These are phyloP conservation scores for Cherax quadricarinatus DNA, from an alignment of 1,140 invertebrate species.

Conservation along the genomic window DNA sequence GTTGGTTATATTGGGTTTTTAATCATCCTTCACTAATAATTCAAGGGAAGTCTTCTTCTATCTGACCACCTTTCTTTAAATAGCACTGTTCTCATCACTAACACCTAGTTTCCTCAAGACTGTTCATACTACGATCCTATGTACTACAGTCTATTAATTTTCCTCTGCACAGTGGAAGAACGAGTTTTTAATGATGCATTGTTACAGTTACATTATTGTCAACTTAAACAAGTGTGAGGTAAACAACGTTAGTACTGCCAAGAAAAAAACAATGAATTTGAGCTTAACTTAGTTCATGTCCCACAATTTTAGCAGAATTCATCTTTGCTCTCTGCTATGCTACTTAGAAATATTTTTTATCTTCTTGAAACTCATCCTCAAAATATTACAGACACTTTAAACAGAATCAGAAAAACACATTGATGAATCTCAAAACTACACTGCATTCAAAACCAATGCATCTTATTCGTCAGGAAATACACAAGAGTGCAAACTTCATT, in stretches of 20 bases:
- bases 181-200: not conserved
- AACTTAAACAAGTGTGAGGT: not conserved
- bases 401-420: not conserved
- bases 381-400: not conserved
- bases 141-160: not conserved
- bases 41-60: too few relatives aligned
- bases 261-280: conserved; percentile 26
- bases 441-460: not conserved
- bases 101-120: too few relatives aligned
- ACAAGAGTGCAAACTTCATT: conserved; percentile 33
- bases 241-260: conserved; percentile 26
- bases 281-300: conserved; percentile 46
- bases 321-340: not conserved
- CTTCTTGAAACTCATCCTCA: not conserved
- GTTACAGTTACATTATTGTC: not conserved
- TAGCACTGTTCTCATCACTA: too few relatives aligned
- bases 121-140: too few relatives aligned
- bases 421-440: not conserved
- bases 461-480: conserved; percentile 4
- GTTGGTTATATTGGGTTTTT: too few relatives aligned
- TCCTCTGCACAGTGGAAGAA: not conserved
- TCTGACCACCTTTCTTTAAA: too few relatives aligned
- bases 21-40: too few relatives aligned
- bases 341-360: not conserved
- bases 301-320: not conserved